Conservation (phyloP, 92 coral and sea anemone genomes). For the Isaurus tuberculatus region DNA sequence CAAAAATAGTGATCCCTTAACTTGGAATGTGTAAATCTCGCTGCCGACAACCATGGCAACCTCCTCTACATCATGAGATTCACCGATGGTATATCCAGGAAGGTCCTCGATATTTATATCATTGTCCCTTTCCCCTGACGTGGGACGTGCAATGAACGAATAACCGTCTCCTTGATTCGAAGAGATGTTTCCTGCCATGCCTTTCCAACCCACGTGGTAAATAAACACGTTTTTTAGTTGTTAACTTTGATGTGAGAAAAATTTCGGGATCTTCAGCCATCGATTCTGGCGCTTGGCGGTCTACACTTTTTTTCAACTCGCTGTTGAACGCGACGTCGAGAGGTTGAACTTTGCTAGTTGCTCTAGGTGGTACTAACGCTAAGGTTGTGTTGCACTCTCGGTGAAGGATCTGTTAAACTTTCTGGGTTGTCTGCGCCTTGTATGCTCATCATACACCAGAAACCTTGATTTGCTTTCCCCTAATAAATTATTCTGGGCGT, state of each 20-base stretch:
- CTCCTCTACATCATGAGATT: constrained; percentile 27
- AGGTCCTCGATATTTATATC: constrained; percentile 41
- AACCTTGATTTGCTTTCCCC: constrained; percentile 25
- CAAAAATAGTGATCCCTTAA: background rate
- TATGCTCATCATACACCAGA: constrained; percentile 41
- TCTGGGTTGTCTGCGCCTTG: constrained; percentile 46
- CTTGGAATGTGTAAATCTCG: background rate
- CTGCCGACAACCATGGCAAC: background rate
- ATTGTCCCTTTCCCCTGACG: constrained; percentile 29
- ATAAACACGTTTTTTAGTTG: too few relatives aligned
- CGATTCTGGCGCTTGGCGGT: constrained; percentile 49
- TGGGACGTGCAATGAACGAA: constrained; percentile 43
- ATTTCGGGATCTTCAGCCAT: constrained; percentile 28
- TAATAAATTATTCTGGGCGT: constrained; percentile 22
- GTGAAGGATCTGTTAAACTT: constrained; percentile 43
- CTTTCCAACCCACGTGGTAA: constrained; percentile 51
- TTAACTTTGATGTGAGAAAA: too few relatives aligned
- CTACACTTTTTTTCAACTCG: constrained; percentile 58
- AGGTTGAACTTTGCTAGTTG: constrained; percentile 62
- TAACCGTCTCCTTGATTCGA: background rate
- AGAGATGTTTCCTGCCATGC: background rate
- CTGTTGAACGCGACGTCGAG: constrained; percentile 51
- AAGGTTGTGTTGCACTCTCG: constrained; percentile 33
- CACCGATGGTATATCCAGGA: constrained; percentile 28
- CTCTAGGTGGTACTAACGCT: constrained; percentile 43